Evolutionary conservation across 2,888 invertebrate species (phyloP), one percentile per base, ranked within the genome.

Genomic region (Liodrosophila aerea): DNA sequence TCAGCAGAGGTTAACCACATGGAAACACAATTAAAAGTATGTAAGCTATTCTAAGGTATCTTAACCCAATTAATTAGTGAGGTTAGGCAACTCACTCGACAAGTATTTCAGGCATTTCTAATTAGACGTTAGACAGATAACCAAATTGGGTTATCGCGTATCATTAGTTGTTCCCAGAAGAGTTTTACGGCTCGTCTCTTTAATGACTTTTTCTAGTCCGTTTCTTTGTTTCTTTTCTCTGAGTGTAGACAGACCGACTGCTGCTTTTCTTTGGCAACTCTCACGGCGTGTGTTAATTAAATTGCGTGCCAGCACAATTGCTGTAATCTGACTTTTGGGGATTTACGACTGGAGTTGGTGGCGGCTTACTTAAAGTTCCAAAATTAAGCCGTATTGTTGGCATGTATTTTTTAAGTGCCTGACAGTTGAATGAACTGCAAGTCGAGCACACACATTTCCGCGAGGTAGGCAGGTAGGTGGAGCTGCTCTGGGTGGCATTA

Each of bases 391-490:
- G 59, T 37, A 71, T 40, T 63, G 9, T 40, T 15, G 43, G 11
- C n/a, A n/a, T n/a, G n/a, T 29, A 37, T 46, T 37, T 57, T 57
- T 57, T 50, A 49, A n/a, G 43, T 51, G 34, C 36, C 33, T 4
- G 37, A 1, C 71, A 41, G 75, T 83, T 76, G 80, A 76, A 75
- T 58, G 80, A 83, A 82, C 76, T 22, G 22, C 12, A 31, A 33
- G 45, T 11, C 15, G 65, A n/a, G 43, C 66, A 52, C 18, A 62
- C 51, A 53, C 22, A 46, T 45, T 46, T 41, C 40, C 18, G 40
- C 2, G 22, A 4, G 22, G 2, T 22, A 22, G 22, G 22, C 22
- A n/a, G n/a, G n/a, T n/a, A 60, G 50, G 43, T 60, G 54, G 22
- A 67, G 37, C 16, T 12, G 33, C 49, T 58, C 43, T 50, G 74